phyloP scores from a whole-genome alignment of 2,113 vertebrate species.

The Macrotis lagotis region DNA sequence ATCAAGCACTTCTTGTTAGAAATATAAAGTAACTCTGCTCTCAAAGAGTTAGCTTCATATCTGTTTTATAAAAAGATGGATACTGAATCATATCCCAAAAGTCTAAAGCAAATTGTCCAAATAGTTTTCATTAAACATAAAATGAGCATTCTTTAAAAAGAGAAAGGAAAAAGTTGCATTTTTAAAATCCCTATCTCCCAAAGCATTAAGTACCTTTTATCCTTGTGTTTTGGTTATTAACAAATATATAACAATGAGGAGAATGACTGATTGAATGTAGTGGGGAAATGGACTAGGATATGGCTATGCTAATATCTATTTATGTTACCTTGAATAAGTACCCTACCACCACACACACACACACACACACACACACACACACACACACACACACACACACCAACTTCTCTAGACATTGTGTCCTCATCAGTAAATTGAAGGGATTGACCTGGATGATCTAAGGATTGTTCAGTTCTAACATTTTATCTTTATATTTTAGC shows the following conservation, averaged over 20 bases:
- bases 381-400: too few species aligned
- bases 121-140: neutral
- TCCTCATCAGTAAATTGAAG: neutral
- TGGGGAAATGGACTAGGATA: neutral
- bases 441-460: neutral
- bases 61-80: neutral
- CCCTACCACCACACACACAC: too few species aligned
- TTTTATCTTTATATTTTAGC: neutral
- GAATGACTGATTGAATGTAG: neutral
- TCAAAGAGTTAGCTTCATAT: conserved; percentile 1
- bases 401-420: neutral
- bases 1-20: neutral
- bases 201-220: conserved; percentile 2
- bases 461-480: neutral
- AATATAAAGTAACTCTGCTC: neutral
- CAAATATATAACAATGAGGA: neutral
- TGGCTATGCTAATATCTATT: neutral
- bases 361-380: too few species aligned
- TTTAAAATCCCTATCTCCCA: neutral
- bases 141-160: neutral
- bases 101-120: neutral
- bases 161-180: neutral
- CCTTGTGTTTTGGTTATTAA: neutral
- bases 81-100: neutral
- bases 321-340: neutral